These are phyloP conservation scores for roundworm (Caenorhabditis elegans) DNA, from an alignment of 1,140 invertebrate species.

Conservation along the genomic window WBcel235 BX284606.5:6272501-6273000, in stretches of 20 bases:
- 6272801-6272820: conserved; percentile 9
- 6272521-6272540: background rate
- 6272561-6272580: conserved; percentile 35
- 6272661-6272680: background rate
- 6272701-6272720: background rate
- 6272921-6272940: background rate
- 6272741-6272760: too few species aligned
- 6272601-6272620: background rate
- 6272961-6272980: background rate
- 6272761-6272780: too few species aligned
- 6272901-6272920: background rate
- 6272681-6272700: conserved; percentile 17
- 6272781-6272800: conserved; percentile 13
- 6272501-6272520: conserved; percentile 7
- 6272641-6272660: conserved; percentile 31
- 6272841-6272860: background rate
- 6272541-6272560: too few species aligned
- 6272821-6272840: conserved; percentile 32
- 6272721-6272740: too few species aligned
- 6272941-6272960: background rate
- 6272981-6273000: background rate
- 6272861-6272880: background rate
- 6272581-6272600: background rate
- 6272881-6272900: conserved; percentile 15
- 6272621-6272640: conserved; percentile 9